Base-by-base conservation (phyloP, 2,888 invertebrate species). In the Lysandra coridon region DNA sequence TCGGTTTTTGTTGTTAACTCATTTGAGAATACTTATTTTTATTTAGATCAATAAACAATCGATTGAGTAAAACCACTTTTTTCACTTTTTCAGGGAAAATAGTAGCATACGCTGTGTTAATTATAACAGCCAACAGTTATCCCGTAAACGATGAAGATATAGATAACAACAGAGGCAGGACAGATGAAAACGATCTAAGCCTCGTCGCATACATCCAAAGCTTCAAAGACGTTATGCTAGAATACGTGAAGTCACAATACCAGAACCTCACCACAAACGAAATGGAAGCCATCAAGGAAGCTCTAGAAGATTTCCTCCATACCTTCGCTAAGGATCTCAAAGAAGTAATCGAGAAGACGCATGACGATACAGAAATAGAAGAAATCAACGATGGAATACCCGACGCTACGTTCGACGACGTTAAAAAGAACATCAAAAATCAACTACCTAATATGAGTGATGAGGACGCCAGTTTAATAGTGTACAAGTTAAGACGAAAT, bases 251-350 rank as follows among this genome's bases (percentile, higher is more conserved):
- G 33, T 79, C 64, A 2, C 83, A 83, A 69, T 83, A 86, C 33
- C 81, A 79, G 0, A 81, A 85, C 49, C 79, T 87, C 2, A 84
- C 83, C 0, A 69, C 78, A 49, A 82, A 80, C 69, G 84, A 84
- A 17, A 82, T 81, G 82, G 82, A 74, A 30, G 81, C 73, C 57
- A 83, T 88, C 0, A 84, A 84, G 37, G 23, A 64, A 0, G 82
- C 81, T 1, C 62, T 88, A 4, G 87, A 87, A 78, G 84, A 85
- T 0, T 88, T 88, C 73, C 76, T 87, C 0, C 82, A 82, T 2
- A 83, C 83, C 7, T 86, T 88, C 78, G 86, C 86, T 0, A 82
- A 79, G 10, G 87, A 88, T 60, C 69, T 88, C 0, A 84, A 81
- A 73, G 83, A 85, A 12, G 82, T 86, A 0, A 78, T 87, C 0